Conservation (phyloP, 37 sponge, comb jelly and placozoan species). For the Eunapius fragilis region DNA sequence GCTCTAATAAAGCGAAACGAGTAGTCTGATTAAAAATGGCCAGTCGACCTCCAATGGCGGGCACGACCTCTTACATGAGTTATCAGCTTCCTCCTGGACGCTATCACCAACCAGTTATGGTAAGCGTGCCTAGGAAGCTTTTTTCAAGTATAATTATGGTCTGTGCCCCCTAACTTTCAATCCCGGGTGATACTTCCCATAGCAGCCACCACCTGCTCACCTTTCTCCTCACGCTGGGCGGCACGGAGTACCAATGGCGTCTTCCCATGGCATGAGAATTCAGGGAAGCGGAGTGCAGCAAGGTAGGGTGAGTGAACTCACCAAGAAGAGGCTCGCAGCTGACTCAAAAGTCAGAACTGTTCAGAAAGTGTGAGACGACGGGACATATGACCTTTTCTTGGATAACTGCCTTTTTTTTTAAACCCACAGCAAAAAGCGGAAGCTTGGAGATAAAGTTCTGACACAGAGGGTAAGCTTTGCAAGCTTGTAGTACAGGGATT, state of each 20-base stretch:
- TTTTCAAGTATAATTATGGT: neutral
- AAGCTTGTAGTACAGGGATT: neutral
- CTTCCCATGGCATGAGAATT: constrained; percentile 10
- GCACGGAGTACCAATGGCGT: neutral
- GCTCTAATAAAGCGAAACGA: neutral
- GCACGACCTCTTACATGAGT: constrained; percentile 20
- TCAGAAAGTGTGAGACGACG: constrained; percentile 44
- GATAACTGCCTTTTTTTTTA: neutral
- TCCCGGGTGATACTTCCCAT: neutral
- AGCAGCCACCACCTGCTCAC: neutral
- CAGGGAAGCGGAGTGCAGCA: constrained; percentile 24
- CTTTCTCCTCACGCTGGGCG: neutral
- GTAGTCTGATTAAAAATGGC: constrained; percentile 20
- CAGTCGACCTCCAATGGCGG: constrained; percentile 16
- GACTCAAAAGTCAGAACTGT: constrained; percentile 32
- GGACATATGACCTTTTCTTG: neutral
- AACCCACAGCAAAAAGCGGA: constrained; percentile 48
- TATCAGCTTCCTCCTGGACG: constrained; percentile 28
- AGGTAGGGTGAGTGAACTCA: constrained; percentile 53
- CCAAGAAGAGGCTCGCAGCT: constrained; percentile 69
- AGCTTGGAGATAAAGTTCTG: constrained; percentile 72
- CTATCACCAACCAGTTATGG: constrained; percentile 44
- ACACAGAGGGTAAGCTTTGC: constrained; percentile 66
- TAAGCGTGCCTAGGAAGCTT: neutral
- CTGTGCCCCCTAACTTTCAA: neutral